Base-by-base conservation (phyloP, 35 echinoderm and acorn worm genomes). In the Antedon bifida region DNA sequence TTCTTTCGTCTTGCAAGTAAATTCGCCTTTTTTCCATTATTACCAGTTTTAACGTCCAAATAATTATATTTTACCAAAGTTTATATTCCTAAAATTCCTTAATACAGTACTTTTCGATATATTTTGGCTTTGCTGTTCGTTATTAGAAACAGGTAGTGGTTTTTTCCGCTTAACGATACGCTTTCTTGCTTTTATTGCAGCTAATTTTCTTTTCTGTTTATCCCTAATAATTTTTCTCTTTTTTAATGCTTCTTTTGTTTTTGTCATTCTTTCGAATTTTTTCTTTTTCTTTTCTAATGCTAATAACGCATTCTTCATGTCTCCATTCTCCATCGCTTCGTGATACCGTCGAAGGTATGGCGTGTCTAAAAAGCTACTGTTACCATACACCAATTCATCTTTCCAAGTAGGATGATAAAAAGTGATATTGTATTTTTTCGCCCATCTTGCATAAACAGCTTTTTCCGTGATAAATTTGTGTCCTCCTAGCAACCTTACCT, bases 381-480 rank as follows among this genome's bases (percentile, higher is more conserved):
- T 64, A 2, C 23, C 79, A 29, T 46, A 0, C 46, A 31, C 78
- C 0, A 34, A 35, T 17, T 87, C 86, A 17, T 82, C 26, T 0
- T 82, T 36, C 88, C 88, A 89, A 21, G 77, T 78, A 10, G 88
- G 88, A 73, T 89, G 46, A 2, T 77, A 78, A 33, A 89, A 89
- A 21, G 3, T 79, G 31, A 89, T 29, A 36, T 89, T 39, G 34
- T 39, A 55, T 11, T 42, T 84, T 36, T 79, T 2, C 12, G 82
- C 36, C 88, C 88, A 89, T 31, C 76, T 29, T 28, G 81, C 82
- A n/a, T 84, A 89, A 11, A 89, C 76, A 31, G 81, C 81, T 33
- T 89, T 89, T 75, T 89, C 88, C 31, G 88, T 89, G 29, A 89
- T 78, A 35, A 84, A 89, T 0, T 78, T 77, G 35, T 89, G 88